A percentile compares a stretch with the other conserved stretches of the same genome.
These are phyloP conservation scores for Proales similis DNA, from an alignment of 1,140 invertebrate species.

Conservation along the genomic window DNA sequence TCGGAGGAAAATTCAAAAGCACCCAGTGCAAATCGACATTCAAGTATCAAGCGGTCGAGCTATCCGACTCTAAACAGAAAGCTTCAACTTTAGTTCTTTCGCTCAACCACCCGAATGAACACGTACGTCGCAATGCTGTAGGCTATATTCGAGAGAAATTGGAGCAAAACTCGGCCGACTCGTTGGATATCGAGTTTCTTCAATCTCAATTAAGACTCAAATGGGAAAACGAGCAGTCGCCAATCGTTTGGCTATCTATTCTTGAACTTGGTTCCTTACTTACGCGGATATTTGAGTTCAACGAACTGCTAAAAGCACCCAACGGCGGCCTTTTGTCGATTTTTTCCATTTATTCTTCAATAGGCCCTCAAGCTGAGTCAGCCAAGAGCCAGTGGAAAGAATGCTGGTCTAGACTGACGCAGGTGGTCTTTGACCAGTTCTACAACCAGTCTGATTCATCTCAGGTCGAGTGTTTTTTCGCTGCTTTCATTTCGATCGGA, in stretches of 20 bases:
- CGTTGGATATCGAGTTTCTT: slow-evolving; percentile 26
- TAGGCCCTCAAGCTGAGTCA: no score
- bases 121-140: slow-evolving; percentile 1
- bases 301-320: no score
- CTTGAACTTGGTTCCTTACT: slow-evolving; percentile 22
- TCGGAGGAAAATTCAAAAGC: slow-evolving; percentile 11
- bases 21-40: slow-evolving; percentile 7
- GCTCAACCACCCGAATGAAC: slow-evolving; percentile 20
- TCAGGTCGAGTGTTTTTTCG: no score
- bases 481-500: no score
- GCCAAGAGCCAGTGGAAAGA: no score
- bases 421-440: no score
- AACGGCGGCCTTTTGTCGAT: no score
- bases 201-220: neutral
- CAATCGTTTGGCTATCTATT: slow-evolving; percentile 1
- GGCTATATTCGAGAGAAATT: neutral
- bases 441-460: no score
- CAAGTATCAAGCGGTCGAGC: slow-evolving; percentile 30
- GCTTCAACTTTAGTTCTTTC: slow-evolving; percentile 29
- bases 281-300: slow-evolving; percentile 22
- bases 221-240: slow-evolving; percentile 7
- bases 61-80: no score
- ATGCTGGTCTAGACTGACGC: no score
- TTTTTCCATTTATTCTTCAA: no score
- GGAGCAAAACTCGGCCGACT: neutral